phyloP scores from a whole-genome alignment of 2,888 invertebrate species.

The Heteromyza rotundicornis region DNA sequence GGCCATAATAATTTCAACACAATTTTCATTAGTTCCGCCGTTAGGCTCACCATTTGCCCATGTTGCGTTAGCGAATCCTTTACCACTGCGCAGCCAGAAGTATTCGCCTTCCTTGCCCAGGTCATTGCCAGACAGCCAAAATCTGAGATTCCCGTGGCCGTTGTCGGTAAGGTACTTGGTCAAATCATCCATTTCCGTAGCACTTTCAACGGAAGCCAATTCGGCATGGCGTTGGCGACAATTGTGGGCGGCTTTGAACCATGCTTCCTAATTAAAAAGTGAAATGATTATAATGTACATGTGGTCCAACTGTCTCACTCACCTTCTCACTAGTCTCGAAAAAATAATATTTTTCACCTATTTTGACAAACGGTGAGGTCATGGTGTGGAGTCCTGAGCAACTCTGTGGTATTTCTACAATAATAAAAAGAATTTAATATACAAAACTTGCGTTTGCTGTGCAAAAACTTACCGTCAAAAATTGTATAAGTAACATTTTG shows the following conservation, averaged over 20 bases:
- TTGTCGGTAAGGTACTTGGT: slow-evolving; percentile 20
- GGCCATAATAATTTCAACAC: slow-evolving; percentile 30
- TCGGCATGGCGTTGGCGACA: slow-evolving; percentile 28
- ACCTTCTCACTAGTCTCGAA: not conserved
- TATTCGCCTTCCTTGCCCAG: slow-evolving; percentile 29
- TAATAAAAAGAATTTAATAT: no score
- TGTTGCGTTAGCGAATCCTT: slow-evolving; percentile 21
- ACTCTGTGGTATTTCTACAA: not conserved
- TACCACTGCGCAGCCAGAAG: slow-evolving; percentile 36
- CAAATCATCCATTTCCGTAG: slow-evolving; percentile 21
- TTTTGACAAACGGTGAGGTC: not conserved
- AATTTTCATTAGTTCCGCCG: slow-evolving; percentile 28
- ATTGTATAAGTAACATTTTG: no score
- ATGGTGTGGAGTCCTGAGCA: not conserved
- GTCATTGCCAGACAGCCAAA: slow-evolving; percentile 38
- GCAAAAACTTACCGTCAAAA: no score
- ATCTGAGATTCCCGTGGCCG: slow-evolving; percentile 17
- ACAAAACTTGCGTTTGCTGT: no score
- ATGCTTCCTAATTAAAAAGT: slow-evolving; percentile 28
- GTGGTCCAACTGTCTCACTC: not conserved
- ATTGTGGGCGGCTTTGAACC: slow-evolving; percentile 30
- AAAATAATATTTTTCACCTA: not conserved
- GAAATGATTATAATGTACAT: not conserved
- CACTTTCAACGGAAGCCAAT: slow-evolving; percentile 28
- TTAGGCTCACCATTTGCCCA: slow-evolving; percentile 43